A percentile compares a stretch with the other conserved stretches of the same genome.
phyloP scores from a whole-genome alignment of 2,113 vertebrate genomes.

The Pogonocichla stellata region DNA sequence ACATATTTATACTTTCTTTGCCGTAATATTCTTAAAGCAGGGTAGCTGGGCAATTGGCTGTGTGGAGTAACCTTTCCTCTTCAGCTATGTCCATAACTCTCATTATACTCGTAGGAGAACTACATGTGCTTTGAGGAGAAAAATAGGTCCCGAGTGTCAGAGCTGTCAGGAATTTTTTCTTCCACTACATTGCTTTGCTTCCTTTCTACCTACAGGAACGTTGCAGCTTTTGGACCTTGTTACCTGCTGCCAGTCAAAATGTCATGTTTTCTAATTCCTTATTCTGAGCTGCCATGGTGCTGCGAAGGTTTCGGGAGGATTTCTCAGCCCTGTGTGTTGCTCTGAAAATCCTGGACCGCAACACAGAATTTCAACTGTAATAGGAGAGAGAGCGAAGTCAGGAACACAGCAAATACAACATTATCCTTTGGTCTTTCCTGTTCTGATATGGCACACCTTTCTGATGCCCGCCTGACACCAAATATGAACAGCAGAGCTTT shows the following conservation, averaged over 20 bases:
- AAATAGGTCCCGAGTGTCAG: constrained; percentile 38
- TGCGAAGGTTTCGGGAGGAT: rapidly evolving
- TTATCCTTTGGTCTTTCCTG: neutral
- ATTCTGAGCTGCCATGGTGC: neutral
- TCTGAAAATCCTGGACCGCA: neutral
- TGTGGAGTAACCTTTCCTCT: neutral
- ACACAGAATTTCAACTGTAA: neutral
- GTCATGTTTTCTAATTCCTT: constrained; percentile 33
- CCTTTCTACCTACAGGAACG: constrained; percentile 19
- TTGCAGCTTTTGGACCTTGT: constrained; percentile 29
- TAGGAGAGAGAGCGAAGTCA: neutral
- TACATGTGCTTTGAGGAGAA: constrained; percentile 21
- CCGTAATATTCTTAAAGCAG: neutral
- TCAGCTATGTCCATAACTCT: neutral
- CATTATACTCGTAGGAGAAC: neutral
- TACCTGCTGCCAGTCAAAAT: constrained; percentile 22
- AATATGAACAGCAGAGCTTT: neutral
- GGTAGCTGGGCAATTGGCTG: neutral
- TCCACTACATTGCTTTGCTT: constrained; percentile 52
- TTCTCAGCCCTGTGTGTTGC: neutral
- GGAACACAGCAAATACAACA: neutral
- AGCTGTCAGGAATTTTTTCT: constrained; percentile 50
- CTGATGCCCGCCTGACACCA: rapidly evolving
- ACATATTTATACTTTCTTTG: neutral
- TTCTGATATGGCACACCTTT: neutral